Base-by-base conservation (phyloP, 1,140 invertebrate species). In the Drosophila bipectinata region DNA sequence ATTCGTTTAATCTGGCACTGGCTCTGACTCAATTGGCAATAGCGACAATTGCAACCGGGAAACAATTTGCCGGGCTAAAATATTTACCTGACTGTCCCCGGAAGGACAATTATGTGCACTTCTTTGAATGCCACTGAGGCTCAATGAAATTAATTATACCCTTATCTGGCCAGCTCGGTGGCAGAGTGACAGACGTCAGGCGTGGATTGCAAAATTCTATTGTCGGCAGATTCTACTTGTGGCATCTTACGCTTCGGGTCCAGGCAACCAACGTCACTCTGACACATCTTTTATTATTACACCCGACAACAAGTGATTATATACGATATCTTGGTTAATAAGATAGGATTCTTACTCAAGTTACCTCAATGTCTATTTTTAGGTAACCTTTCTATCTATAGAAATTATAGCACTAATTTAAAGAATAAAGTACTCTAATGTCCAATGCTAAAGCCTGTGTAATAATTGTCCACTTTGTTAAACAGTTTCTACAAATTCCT, bases 131-230 rank as follows among this genome's bases (percentile, higher is more conserved):
- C 15, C 67, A 41, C 39, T 37, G 47, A 63, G 54, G 67, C 59
- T 24, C 58, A 49, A 72, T 71, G 66, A 81, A 78, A 87, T 78
- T 76, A 82, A 87, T 82, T 87, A 82, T 69, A 78, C 77, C 78
- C 58, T 71, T 80, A 77, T 77, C 58, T 58, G 14, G 39, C 26
- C 60, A 28, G 12, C 21, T 12, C 7, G n/a, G 47, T 28, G 60
- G 45, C 64, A 64, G 69, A 61, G 61, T 71, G 64, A 41, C 69
- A 63, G 72, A 49, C 45, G 41, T 56, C 26, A 60, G 34, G 55
- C 32, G 21, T 18, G 28, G n/a, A 69, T 72, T 82, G 55, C 63
- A 57, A 75, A 66, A 77, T 69, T 76, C 56, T 58, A 73, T 81
- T 81, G 55, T 62, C 53, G 45, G 21, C 62, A 56, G 54, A 26